phyloP scores from a whole-genome alignment of 1,140 invertebrate genomes.

The Hylyphantes graminicola region DNA sequence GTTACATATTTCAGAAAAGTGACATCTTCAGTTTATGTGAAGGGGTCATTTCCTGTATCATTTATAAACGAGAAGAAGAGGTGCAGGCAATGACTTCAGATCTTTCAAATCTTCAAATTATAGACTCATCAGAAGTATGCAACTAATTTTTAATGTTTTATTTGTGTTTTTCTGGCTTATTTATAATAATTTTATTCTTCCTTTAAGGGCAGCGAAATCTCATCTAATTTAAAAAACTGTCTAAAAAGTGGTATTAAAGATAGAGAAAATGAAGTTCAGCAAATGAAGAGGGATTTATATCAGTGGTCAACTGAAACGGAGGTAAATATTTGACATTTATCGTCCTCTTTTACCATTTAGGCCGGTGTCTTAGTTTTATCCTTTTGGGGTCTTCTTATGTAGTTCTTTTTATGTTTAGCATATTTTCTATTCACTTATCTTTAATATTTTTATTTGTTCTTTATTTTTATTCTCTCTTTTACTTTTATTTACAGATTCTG shows the following conservation, averaged over 20 bases:
- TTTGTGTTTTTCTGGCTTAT: neutral
- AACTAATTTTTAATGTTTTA: neutral
- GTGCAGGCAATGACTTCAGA: conserved; percentile 2
- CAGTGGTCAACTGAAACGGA: neutral
- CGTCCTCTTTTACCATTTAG: too few species aligned
- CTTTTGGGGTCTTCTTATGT: too few species aligned
- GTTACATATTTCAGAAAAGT: neutral
- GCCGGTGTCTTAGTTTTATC: too few species aligned
- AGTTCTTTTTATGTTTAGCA: too few species aligned
- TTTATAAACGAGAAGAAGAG: conserved; percentile 13
- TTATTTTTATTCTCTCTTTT: neutral
- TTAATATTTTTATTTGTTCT: too few species aligned
- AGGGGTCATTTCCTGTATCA: neutral
- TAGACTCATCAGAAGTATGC: conserved; percentile 6
- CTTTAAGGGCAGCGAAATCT: neutral
- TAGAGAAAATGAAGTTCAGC: neutral
- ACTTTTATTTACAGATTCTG: neutral
- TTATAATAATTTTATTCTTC: neutral
- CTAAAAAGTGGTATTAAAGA: neutral
- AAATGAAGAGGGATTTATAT: neutral
- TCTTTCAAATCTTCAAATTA: neutral
- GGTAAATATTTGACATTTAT: neutral
- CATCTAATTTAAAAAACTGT: neutral
- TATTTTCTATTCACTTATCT: too few species aligned
- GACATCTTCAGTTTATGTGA: neutral